Base-by-base conservation (phyloP, 2,113 vertebrate genomes). In the Oncorhynchus mykiss region DNA sequence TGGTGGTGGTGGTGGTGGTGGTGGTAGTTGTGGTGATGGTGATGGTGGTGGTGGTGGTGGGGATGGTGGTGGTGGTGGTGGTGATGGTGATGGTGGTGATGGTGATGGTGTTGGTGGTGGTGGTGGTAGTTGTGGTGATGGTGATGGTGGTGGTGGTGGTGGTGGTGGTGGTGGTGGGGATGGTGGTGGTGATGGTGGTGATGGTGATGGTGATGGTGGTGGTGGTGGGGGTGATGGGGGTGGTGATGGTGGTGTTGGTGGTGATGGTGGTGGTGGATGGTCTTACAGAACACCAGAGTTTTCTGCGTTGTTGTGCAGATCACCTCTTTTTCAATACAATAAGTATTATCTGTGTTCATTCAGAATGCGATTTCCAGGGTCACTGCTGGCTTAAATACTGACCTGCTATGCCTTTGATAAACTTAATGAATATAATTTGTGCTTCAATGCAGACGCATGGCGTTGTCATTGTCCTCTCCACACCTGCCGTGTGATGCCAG, bases 391-490 rank as follows among this genome's bases (percentile, higher is more conserved):
- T 90, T 92, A 89, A 92, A 90, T 88, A 82, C 87, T 64, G 48
- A 81, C 81, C 87, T 81, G 83, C 89, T 87, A 4, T 51, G 49
- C 49, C 49, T 88, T 90, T 92, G 91, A 90, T 90, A 86, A 91
- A 92, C 82, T 90, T 92, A 88, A 90, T 90, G 87, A 92, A 91
- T 89, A 85, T 87, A 87, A 90, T 90, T 89, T 90, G 87, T 89
- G 91, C 74, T 80, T 83, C 1, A 62, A 62, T 29, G 80, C 80
- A 85, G 84, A 70, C 7, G 67, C 87, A 83, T 83, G 0, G 81
- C 13, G 1, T 51, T 16, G 80, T 86, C 90, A 91, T 91, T 90
- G 87, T 89, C 86, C 88, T 84, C 88, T 27, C 24, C 88, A 72
- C 87, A 89, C 90, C 86, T 89, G 89, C 85, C 2, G 13, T 16